phyloP scores from a whole-genome alignment of 2,797 vertebrate genomes.

The Distichodus sexfasciatus region DNA sequence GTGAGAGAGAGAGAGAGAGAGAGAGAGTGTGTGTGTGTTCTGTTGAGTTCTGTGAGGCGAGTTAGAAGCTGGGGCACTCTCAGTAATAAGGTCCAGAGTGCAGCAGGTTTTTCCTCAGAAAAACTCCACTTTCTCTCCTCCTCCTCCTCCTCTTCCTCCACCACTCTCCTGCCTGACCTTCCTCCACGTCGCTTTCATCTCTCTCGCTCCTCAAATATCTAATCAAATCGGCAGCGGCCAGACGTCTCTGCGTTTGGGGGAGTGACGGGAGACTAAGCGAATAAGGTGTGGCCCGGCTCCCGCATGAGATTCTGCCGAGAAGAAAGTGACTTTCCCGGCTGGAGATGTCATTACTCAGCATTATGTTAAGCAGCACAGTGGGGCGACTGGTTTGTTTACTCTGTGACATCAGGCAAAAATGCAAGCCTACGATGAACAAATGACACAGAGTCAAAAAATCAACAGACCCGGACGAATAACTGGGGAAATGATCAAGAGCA shows the following conservation, averaged over 20 bases:
- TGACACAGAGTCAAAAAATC: no score
- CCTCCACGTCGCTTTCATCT: no score
- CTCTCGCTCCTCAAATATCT: background rate
- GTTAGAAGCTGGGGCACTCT: slow-evolving; percentile 33
- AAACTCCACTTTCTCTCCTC: background rate
- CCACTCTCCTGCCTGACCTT: background rate
- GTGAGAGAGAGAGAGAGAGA: no score
- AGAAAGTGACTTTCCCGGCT: no score
- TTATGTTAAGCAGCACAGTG: background rate
- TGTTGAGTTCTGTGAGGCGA: slow-evolving; percentile 28
- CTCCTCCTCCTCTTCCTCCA: background rate
- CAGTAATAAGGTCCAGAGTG: slow-evolving; percentile 49
- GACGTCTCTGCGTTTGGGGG: background rate
- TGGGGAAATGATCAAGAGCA: no score
- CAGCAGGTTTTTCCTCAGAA: slow-evolving; percentile 22
- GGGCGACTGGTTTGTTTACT: no score
- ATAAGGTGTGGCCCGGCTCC: background rate
- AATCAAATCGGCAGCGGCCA: background rate
- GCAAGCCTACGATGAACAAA: no score
- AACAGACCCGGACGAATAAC: no score
- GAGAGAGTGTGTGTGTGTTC: background rate
- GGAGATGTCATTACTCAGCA: background rate
- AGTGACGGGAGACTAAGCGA: background rate
- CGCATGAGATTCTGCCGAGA: background rate
- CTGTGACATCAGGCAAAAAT: no score